These are phyloP conservation scores for Poecilus cupreus DNA, from an alignment of 2,888 invertebrate species.

Conservation along the genomic window DNA sequence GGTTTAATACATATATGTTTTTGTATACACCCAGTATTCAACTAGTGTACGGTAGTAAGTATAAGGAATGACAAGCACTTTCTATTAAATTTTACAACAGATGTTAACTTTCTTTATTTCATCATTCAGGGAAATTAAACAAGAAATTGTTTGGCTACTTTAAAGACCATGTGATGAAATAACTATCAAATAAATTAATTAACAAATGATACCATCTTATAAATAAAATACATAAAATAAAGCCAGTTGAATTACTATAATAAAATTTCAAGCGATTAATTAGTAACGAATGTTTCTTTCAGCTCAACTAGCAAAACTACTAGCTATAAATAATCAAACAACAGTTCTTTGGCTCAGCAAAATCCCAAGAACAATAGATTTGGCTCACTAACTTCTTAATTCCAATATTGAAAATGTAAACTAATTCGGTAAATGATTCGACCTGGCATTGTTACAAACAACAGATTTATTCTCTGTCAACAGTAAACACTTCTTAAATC, in stretches of 20 bases:
- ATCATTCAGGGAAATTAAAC: too few species aligned
- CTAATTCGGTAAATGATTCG: background rate
- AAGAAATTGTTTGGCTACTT: background rate
- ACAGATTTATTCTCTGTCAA: background rate
- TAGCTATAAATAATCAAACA: background rate
- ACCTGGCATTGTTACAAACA: constrained; percentile 3
- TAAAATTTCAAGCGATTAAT: too few species aligned
- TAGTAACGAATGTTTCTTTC: too few species aligned
- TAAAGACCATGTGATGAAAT: background rate
- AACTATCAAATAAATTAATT: background rate
- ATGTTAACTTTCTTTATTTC: too few species aligned
- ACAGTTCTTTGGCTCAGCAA: background rate
- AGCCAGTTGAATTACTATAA: too few species aligned
- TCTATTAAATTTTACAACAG: too few species aligned
- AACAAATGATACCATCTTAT: background rate
- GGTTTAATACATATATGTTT: too few species aligned
- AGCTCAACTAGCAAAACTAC: background rate
- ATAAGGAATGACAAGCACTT: too few species aligned
- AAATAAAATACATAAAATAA: too few species aligned
- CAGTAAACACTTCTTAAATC: background rate
- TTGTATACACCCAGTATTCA: too few species aligned
- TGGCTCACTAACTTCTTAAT: background rate
- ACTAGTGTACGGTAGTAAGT: too few species aligned
- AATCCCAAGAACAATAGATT: constrained; percentile 11
- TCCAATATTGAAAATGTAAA: background rate